phyloP scores from a whole-genome alignment of 2,888 invertebrate genomes.

The Pandemis cinnamomeana region DNA sequence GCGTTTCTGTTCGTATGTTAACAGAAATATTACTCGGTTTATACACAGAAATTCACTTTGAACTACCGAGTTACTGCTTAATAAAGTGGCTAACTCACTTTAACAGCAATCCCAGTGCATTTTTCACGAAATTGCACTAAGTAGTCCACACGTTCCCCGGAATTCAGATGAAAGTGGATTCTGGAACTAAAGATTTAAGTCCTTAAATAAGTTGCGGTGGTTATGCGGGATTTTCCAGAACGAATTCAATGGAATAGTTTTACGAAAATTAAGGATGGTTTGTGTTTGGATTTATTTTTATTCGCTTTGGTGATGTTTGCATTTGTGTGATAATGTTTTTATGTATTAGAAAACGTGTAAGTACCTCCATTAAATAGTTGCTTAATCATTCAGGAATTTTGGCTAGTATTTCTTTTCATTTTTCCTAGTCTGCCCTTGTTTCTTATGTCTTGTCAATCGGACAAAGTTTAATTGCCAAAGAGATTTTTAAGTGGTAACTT shows the following conservation, averaged over 20 bases:
- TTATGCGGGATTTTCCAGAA: neutral
- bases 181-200: neutral
- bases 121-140: conserved; percentile 13
- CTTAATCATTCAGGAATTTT: too few relatives aligned
- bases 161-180: neutral
- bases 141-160: neutral
- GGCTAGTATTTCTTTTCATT: too few relatives aligned
- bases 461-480: too few relatives aligned
- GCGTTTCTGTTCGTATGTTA: neutral
- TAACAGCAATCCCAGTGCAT: conserved; percentile 7
- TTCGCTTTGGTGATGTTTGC: neutral
- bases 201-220: neutral
- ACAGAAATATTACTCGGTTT: neutral
- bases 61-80: neutral
- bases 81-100: conserved; percentile 10
- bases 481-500: too few relatives aligned
- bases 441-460: too few relatives aligned
- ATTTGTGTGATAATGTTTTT: too few relatives aligned
- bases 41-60: conserved; percentile 2
- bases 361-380: too few relatives aligned
- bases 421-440: too few relatives aligned
- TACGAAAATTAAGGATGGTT: too few relatives aligned
- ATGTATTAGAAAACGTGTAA: too few relatives aligned
- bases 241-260: neutral
- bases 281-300: neutral